Evolutionary conservation across 2,113 vertebrate species (phyloP).

Genomic region (Atlantisia rogersi): DNA sequence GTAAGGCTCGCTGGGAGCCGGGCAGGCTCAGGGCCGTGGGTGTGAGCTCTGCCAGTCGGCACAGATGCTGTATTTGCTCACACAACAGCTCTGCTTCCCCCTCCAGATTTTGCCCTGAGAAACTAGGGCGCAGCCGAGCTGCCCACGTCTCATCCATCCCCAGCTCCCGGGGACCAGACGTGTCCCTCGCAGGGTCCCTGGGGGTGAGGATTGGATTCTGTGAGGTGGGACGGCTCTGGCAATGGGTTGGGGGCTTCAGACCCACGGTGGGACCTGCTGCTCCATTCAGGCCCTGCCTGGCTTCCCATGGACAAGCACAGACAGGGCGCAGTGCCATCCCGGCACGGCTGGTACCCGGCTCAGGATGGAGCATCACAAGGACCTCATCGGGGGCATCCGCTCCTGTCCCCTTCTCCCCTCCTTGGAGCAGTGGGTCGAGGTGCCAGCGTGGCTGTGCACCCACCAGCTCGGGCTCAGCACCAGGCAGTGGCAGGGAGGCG

Average conservation of each 20-base stretch:
- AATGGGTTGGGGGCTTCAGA: no score
- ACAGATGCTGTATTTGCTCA: constrained; percentile 20
- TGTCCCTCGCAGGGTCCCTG: accelerated
- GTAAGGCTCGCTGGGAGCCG: background rate
- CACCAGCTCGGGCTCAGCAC: background rate
- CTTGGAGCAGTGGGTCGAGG: background rate
- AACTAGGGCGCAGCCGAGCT: background rate
- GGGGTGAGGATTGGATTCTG: background rate
- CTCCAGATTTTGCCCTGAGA: constrained; percentile 7
- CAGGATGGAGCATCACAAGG: accelerated
- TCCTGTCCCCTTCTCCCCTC: accelerated
- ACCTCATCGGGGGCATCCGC: accelerated
- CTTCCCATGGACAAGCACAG: accelerated
- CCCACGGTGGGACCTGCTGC: background rate
- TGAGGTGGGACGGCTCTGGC: background rate
- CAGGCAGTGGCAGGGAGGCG: background rate
- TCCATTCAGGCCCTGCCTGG: accelerated
- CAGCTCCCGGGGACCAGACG: background rate
- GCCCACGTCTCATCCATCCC: background rate
- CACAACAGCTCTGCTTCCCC: constrained; percentile 7
- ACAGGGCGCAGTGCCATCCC: background rate
- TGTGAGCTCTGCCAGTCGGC: constrained; percentile 8
- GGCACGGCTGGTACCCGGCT: accelerated
- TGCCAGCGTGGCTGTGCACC: background rate
- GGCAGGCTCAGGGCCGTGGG: background rate